phyloP scores from a whole-genome alignment of 2,888 invertebrate genomes.

The Chesias legatella region DNA sequence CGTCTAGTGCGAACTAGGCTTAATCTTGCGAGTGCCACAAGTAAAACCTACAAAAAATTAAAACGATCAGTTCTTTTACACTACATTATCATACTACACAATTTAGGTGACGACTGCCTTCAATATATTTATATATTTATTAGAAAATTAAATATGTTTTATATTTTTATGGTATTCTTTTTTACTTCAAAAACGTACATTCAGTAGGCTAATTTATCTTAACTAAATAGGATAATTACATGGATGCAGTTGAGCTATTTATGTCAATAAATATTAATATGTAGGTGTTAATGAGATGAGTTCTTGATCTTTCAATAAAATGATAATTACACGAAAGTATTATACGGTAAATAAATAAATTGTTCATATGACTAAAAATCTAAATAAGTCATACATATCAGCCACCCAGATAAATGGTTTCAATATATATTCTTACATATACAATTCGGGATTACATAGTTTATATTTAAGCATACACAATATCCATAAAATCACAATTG shows the following conservation, averaged over 20 bases:
- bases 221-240: slow-evolving; percentile 10
- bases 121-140: slow-evolving; percentile 2
- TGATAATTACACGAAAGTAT: too few species aligned
- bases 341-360: too few species aligned
- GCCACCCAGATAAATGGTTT: too few species aligned
- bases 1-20: too few species aligned
- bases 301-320: too few species aligned
- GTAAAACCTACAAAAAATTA: too few species aligned
- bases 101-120: background rate
- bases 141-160: background rate
- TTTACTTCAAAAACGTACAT: slow-evolving; percentile 12
- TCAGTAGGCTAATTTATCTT: slow-evolving; percentile 17
- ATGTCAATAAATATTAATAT: slow-evolving; percentile 6
- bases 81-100: slow-evolving; percentile 15
- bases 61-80: slow-evolving; percentile 28
- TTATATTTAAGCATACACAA: slow-evolving; percentile 11
- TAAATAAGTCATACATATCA: too few species aligned
- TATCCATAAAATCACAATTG: slow-evolving; percentile 19
- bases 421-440: too few species aligned
- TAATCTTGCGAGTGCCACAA: too few species aligned
- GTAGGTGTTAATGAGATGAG: too few species aligned
- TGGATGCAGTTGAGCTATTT: slow-evolving; percentile 15
- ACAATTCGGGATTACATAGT: too few species aligned
- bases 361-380: too few species aligned
- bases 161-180: background rate